Percentiles rank a stretch among this genome's conserved stretches.
These are phyloP conservation scores for Lepidostoma basale DNA, from an alignment of 1,140 invertebrate genomes.

Conservation along the genomic window DNA sequence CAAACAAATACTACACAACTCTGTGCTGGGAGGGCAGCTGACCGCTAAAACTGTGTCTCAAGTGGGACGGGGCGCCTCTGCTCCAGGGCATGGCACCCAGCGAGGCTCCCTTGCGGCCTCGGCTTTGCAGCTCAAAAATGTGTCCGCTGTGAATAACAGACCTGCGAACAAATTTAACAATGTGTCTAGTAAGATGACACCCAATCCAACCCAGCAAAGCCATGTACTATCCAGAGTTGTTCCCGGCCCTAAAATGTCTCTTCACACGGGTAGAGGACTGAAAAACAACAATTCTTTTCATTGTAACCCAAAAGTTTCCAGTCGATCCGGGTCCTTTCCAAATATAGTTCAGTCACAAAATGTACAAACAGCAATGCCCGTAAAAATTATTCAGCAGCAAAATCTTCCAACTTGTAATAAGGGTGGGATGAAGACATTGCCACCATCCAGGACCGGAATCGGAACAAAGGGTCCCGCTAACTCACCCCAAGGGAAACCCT, in stretches of 20 bases:
- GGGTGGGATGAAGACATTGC: conserved; percentile 24
- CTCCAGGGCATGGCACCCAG: neutral
- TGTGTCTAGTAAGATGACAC: conserved; percentile 48
- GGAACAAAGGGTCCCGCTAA: conserved; percentile 9
- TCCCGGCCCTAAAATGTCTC: conserved; percentile 33
- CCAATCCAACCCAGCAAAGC: conserved; percentile 4
- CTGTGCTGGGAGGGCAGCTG: too few relatives aligned
- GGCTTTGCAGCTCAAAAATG: neutral
- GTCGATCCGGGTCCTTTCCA: neutral
- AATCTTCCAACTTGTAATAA: conserved; percentile 20
- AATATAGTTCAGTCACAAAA: conserved; percentile 32
- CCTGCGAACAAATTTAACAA: conserved; percentile 41
- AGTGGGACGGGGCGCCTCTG: neutral
- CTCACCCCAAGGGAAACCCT: conserved; percentile 17
- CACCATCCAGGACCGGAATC: conserved; percentile 25
- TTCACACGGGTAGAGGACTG: conserved; percentile 26
- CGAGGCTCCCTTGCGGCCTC: neutral
- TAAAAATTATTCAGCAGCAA: conserved; percentile 40
- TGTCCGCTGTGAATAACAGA: neutral
- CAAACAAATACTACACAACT: conserved; percentile 42
- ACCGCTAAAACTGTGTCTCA: too few relatives aligned
- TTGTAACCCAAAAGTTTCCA: conserved; percentile 15
- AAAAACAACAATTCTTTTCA: conserved; percentile 30
- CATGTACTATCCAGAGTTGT: conserved; percentile 35
- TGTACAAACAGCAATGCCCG: conserved; percentile 25